Base-by-base conservation (phyloP, 2,113 vertebrate genomes). In the Cygnus atratus region DNA sequence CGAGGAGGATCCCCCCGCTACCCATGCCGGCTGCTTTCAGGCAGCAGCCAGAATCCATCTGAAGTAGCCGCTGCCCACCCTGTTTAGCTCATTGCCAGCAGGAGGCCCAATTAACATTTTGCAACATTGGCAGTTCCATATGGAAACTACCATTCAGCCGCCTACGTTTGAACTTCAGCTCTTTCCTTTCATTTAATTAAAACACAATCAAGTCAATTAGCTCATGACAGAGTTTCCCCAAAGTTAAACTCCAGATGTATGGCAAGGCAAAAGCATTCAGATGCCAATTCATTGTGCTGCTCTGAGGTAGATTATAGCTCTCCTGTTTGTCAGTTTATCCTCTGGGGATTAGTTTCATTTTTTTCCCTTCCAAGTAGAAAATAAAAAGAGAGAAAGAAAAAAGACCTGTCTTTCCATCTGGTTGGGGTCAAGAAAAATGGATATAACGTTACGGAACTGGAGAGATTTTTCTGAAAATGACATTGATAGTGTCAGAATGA, bases 81-180 rank as follows among this genome's bases (percentile, higher is more conserved):
- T 84, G 35, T 93, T 95, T 39, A 77, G 84, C 61, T 96, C 91
- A 48, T 94, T 4, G 33, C 70, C 82, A 84, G 39, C 62, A 15
- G 93, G 94, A 92, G 93, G 70, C 81, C 92, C 94, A 94, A 93
- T 97, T 97, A 96, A 95, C 96, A 94, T 97, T 97, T 96, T 91
- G 80, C 66, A 71, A 62, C 85, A 96, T 77, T 96, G 48, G 87
- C 82, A 85, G 95, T 84, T 77, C 83, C 85, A 93, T 92, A 87
- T 95, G 97, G 89, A 96, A 97, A 95, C 66, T 90, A 95, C 85
- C 43, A 86, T 94, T 92, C 93, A 90, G 59, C 84, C 7, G 19
- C 85, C 93, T 87, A 95, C 90, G 63, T 94, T 39, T 94, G 96
- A 97, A 92, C 84, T 58, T 52, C 83, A 87, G 59, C 88, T 88